phyloP scores from a whole-genome alignment of 1,140 invertebrate species.

The Sitobion miscanthi region DNA sequence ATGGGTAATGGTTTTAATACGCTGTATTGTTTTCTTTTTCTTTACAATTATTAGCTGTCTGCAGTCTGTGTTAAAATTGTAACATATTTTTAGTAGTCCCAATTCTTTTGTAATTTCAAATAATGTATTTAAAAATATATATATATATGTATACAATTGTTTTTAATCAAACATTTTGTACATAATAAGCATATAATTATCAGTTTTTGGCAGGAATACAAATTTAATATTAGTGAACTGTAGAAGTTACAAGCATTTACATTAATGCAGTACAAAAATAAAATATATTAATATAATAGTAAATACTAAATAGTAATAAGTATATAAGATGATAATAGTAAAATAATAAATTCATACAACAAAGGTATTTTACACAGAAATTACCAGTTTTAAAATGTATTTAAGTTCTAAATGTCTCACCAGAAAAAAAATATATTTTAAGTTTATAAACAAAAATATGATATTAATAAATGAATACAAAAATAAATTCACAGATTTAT shows the following conservation, averaged over 20 bases:
- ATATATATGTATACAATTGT: neutral
- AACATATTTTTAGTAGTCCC: neutral
- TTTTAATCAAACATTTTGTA: neutral
- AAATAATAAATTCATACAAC: neutral
- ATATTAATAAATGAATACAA: neutral
- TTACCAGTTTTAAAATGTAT: neutral
- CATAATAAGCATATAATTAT: neutral
- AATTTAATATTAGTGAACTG: neutral
- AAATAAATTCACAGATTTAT: neutral
- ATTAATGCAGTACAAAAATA: conserved; percentile 37
- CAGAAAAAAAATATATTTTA: neutral
- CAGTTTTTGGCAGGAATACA: neutral
- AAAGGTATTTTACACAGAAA: neutral
- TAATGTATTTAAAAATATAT: neutral
- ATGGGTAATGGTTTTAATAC: neutral
- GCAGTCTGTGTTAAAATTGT: neutral
- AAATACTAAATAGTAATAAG: no score
- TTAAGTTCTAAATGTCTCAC: neutral
- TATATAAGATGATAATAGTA: neutral
- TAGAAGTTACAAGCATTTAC: neutral
- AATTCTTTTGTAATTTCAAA: neutral
- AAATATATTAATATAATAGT: conserved; percentile 19
- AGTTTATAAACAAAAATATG: neutral
- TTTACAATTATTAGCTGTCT: neutral
- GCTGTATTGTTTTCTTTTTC: neutral